Percentiles rank a stretch among this genome's conserved stretches.
phyloP scores from a whole-genome alignment of 1,140 invertebrate genomes.

The Drosophila punjabiensis region DNA sequence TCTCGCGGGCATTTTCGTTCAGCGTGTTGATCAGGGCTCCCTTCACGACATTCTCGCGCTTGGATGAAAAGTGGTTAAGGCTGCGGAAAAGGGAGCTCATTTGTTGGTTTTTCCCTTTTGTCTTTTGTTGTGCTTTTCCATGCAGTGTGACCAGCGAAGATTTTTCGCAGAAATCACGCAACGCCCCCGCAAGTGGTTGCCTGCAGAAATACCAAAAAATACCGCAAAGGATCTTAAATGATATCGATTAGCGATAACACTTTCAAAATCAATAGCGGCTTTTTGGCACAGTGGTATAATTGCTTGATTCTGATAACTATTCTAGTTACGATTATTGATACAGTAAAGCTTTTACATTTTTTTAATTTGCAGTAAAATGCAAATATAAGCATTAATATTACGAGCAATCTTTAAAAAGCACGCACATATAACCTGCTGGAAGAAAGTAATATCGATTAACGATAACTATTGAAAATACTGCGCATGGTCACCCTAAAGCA shows the following conservation, averaged over 20 bases:
- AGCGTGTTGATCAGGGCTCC: slow-evolving; percentile 90
- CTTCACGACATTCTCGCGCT: slow-evolving; percentile 88
- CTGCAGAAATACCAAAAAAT: slow-evolving; percentile 8
- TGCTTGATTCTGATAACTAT: not conserved
- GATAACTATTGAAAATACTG: not conserved
- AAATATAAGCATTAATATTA: no score
- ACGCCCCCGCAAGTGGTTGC: not conserved
- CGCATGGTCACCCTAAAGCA: slow-evolving; percentile 11
- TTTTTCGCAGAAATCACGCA: not conserved
- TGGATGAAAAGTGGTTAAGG: slow-evolving; percentile 68
- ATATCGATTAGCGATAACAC: not conserved
- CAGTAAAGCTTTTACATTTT: no score
- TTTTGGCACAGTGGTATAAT: not conserved
- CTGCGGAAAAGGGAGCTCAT: slow-evolving; percentile 82
- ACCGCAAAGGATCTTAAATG: not conserved
- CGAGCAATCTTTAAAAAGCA: no score
- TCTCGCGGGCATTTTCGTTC: slow-evolving; percentile 90
- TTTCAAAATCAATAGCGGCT: not conserved
- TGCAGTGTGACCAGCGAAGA: not conserved
- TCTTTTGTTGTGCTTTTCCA: slow-evolving; percentile 34
- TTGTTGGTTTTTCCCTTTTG: slow-evolving; percentile 40
- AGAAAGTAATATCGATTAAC: not conserved
- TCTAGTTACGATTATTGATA: not conserved
- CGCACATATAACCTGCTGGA: not conserved
- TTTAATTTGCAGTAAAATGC: no score